Percentiles rank a stretch among this genome's conserved stretches.
Conservation (phyloP, 2,113 vertebrate species). For the Catagonus wagneri region DNA sequence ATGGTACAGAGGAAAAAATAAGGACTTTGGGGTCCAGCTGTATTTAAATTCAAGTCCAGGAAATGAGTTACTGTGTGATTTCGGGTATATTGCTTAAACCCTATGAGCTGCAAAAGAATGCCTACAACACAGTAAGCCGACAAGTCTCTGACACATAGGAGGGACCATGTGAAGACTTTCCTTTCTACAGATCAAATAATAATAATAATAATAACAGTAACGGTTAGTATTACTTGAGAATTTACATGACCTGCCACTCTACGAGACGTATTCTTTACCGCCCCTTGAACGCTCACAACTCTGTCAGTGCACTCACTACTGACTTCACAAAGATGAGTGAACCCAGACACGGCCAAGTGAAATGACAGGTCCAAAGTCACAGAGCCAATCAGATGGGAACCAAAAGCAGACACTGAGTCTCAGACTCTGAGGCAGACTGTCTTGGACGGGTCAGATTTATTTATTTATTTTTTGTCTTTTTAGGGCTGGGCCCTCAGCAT, state of each 20-base stretch:
- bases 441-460: neutral
- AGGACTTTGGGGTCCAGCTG: neutral
- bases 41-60: neutral
- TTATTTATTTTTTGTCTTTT: too few relatives aligned
- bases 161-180: neutral
- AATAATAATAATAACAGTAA: neutral
- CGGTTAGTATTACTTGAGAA: neutral
- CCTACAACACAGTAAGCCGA: neutral
- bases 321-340: neutral
- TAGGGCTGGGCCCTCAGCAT: too few relatives aligned
- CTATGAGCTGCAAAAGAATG: neutral
- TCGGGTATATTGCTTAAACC: neutral
- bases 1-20: neutral
- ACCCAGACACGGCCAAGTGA: neutral
- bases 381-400: neutral
- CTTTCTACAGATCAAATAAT: neutral
- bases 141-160: neutral
- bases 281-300: neutral
- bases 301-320: too few relatives aligned
- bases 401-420: too few relatives aligned
- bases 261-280: neutral
- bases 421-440: neutral
- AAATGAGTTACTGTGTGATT: neutral
- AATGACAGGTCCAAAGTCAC: neutral
- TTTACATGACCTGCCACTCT: neutral